Conservation (phyloP, 2,888 invertebrate species). For the Spisula subtruncata region DNA sequence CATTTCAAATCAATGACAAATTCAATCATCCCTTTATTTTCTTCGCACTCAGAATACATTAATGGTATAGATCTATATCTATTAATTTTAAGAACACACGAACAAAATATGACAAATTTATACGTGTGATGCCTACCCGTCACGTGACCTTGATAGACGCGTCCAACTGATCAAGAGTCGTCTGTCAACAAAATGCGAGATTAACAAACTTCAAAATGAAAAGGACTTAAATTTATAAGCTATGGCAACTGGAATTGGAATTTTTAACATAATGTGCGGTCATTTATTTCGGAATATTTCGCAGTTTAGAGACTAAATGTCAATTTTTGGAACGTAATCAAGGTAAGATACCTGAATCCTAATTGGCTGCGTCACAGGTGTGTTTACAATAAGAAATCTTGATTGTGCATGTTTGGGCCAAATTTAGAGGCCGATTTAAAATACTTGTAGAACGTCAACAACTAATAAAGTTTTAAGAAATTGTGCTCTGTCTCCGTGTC, state of each 20-base stretch:
- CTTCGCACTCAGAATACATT: too few species aligned
- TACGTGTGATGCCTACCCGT: conserved; percentile 4
- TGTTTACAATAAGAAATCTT: conserved; percentile 35
- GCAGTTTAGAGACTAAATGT: not conserved
- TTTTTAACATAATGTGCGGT: not conserved
- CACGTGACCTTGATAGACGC: conserved; percentile 29
- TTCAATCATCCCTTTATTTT: too few species aligned
- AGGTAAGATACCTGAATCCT: conserved; percentile 27
- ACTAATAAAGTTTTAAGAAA: too few species aligned
- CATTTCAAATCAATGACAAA: too few species aligned
- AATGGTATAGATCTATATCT: too few species aligned
- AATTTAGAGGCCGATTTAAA: not conserved
- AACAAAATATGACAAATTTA: too few species aligned
- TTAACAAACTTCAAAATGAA: conserved; percentile 33
- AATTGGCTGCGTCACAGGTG: conserved; percentile 12
- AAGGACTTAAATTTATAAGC: conserved; percentile 25
- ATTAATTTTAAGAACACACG: too few species aligned
- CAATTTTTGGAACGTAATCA: not conserved
- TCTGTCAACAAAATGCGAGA: conserved; percentile 34
- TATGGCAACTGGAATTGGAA: not conserved
- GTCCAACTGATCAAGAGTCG: not conserved
- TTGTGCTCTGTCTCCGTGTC: too few species aligned
- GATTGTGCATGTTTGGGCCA: conserved; percentile 37
- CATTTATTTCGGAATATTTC: conserved; percentile 17
- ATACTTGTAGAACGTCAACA: not conserved